Evolutionary conservation across 2,797 vertebrate genomes (phyloP).

Genomic region (Neomorphus geoffroyi): DNA sequence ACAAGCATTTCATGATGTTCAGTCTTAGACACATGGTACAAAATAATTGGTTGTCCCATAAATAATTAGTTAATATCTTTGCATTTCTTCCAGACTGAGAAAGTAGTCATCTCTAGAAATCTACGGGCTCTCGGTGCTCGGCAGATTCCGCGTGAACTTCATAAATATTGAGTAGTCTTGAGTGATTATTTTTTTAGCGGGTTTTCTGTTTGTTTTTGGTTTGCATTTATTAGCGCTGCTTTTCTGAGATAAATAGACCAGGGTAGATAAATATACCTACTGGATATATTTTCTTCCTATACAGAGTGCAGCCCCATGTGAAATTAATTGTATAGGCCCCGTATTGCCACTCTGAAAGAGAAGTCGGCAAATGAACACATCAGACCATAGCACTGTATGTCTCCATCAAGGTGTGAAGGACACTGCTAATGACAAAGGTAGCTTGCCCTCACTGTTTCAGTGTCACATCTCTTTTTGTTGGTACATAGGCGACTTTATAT

Average conservation of each 20-base stretch:
- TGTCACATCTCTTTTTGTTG: background rate
- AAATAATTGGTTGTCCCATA: slow-evolving; percentile 5
- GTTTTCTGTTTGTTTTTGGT: background rate
- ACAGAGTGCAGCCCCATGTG: background rate
- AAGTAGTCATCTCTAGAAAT: slow-evolving; percentile 9
- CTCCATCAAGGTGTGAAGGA: background rate
- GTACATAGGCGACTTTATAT: background rate
- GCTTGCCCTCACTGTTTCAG: background rate
- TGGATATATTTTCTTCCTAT: background rate
- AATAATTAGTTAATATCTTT: slow-evolving; percentile 30
- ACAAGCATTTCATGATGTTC: slow-evolving; percentile 6
- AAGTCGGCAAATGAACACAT: background rate
- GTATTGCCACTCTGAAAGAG: background rate
- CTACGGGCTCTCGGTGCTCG: background rate
- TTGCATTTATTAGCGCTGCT: background rate
- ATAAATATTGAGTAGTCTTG: background rate
- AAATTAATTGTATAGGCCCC: background rate
- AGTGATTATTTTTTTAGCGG: background rate
- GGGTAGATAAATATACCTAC: too few species aligned
- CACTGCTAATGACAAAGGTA: background rate
- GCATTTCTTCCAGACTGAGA: background rate
- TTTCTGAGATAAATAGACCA: background rate
- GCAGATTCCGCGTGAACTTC: background rate
- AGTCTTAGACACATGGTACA: background rate
- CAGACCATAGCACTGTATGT: accelerated